phyloP scores from a whole-genome alignment of 2,888 invertebrate genomes.

The Acleris laterana region DNA sequence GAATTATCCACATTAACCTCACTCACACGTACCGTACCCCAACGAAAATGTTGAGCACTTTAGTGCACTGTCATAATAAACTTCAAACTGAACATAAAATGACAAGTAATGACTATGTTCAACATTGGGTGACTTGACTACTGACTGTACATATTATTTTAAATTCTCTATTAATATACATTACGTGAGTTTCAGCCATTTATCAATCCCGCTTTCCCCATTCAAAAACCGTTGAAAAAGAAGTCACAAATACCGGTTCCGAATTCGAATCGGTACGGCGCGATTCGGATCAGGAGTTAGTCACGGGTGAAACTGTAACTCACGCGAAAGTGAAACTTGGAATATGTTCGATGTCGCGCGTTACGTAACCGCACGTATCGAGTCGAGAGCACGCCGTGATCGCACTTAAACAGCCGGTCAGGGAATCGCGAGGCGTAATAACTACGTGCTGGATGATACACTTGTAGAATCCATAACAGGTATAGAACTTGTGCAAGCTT shows the following conservation, averaged over 20 bases:
- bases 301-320: constrained; percentile 66
- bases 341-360: constrained; percentile 60
- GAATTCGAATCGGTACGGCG: constrained; percentile 51
- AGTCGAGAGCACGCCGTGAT: constrained; percentile 40
- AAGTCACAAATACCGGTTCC: constrained; percentile 59
- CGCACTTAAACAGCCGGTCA: constrained; percentile 31
- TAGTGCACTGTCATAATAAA: no score
- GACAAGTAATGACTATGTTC: no score
- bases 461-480: constrained; percentile 8
- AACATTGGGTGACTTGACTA: no score
- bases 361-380: constrained; percentile 60
- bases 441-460: constrained; percentile 21
- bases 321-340: constrained; percentile 79
- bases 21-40: no score
- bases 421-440: constrained; percentile 28
- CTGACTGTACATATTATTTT: no score
- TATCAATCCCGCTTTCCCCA: constrained; percentile 28
- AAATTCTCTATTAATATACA: not conserved
- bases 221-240: constrained; percentile 41
- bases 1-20: no score
- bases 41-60: no score
- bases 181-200: constrained; percentile 19
- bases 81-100: no score
- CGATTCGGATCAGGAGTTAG: constrained; percentile 41
- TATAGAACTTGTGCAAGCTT: not conserved